phyloP scores from a whole-genome alignment of 1,140 invertebrate genomes.

The Hydropsyche tenuis region DNA sequence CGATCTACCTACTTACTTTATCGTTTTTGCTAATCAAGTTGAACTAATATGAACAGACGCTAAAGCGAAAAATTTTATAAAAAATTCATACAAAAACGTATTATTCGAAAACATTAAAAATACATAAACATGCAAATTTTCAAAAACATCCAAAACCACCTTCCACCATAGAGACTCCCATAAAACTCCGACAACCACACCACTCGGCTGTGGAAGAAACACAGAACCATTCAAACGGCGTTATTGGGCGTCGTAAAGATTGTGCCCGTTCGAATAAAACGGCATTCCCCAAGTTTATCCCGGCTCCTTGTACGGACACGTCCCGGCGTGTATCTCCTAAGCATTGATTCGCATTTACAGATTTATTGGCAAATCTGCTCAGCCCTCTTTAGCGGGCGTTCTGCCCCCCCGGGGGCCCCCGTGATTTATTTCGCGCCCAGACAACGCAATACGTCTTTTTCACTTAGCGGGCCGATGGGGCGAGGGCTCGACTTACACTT shows the following conservation, averaged over 20 bases:
- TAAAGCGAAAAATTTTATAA: neutral
- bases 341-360: conserved; percentile 39
- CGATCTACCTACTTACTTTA: too few relatives aligned
- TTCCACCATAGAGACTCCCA: too few relatives aligned
- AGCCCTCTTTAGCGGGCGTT: conserved; percentile 16
- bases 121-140: too few relatives aligned
- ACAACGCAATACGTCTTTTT: conserved; percentile 31
- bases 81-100: neutral
- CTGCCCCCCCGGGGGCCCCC: neutral
- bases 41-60: neutral
- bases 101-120: neutral
- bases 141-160: too few relatives aligned
- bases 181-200: neutral
- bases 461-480: neutral
- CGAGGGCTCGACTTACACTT: neutral
- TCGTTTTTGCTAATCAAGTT: too few relatives aligned
- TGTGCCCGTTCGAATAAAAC: conserved; percentile 34
- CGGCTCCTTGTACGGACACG: conserved; percentile 26
- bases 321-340: conserved; percentile 35
- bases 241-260: conserved; percentile 39
- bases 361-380: conserved; percentile 39
- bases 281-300: conserved; percentile 31
- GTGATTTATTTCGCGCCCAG: conserved; percentile 26
- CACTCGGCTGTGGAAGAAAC: too few relatives aligned
- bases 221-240: too few relatives aligned